Evolutionary conservation across 2,888 invertebrate genomes (phyloP).

Genomic region (Pandemis heparana): DNA sequence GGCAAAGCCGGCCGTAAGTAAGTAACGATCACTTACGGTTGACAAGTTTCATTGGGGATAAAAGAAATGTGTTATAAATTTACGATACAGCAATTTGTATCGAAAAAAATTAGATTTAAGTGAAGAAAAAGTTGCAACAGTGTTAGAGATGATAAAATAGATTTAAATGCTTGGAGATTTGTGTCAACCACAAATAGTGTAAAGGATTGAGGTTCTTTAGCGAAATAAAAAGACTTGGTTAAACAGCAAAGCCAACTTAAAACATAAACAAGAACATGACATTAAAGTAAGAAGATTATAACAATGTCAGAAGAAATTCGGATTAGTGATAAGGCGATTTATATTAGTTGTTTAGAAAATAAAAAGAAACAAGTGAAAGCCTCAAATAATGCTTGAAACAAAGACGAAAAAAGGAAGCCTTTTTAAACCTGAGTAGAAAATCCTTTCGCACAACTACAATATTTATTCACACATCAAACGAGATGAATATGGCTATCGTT

Average conservation of each 20-base stretch:
- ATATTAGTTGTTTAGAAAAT: not conserved
- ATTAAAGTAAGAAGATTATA: not conserved
- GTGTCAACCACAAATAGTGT: not conserved
- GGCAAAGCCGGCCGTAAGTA: constrained; percentile 49
- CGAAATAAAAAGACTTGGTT: too few species aligned
- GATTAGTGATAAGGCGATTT: not conserved
- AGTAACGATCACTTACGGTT: constrained; percentile 53
- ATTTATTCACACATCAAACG: constrained; percentile 35
- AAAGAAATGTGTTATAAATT: constrained; percentile 17
- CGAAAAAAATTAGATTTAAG: constrained; percentile 19
- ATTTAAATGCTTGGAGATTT: not conserved
- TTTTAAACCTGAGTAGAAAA: constrained; percentile 32
- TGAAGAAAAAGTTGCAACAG: not conserved
- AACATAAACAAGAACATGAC: not conserved
- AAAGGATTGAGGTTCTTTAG: too few species aligned
- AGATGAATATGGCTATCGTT: constrained; percentile 32
- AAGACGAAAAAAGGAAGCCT: constrained; percentile 35
- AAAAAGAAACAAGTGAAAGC: not conserved
- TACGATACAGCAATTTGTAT: constrained; percentile 12
- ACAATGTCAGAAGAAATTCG: too few species aligned
- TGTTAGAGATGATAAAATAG: constrained; percentile 6
- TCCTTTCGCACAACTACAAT: constrained; percentile 42
- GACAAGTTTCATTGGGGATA: constrained; percentile 45
- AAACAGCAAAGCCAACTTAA: too few species aligned
- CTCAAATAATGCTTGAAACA: constrained; percentile 27